Evolutionary conservation across 1,140 invertebrate species (phyloP).

Genomic region (Zaprionus ornatus): DNA sequence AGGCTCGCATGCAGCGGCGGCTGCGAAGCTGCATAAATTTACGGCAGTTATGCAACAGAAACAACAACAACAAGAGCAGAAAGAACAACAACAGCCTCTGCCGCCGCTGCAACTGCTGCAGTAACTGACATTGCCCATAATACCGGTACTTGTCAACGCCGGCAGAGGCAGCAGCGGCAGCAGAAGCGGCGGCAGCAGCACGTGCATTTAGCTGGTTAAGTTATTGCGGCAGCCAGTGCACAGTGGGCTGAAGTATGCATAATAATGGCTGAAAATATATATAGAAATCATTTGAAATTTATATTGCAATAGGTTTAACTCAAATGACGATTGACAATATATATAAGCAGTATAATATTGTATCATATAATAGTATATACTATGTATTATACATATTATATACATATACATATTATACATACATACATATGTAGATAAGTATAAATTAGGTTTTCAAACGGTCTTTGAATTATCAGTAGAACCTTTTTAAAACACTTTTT

Average conservation of each 20-base stretch:
- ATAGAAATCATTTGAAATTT: background rate
- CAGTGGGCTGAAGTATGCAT: slow-evolving; percentile 34
- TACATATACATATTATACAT: background rate
- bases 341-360: background rate
- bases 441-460: too few species aligned
- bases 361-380: background rate
- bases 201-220: slow-evolving; percentile 71
- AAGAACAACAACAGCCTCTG: background rate
- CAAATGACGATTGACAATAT: background rate
- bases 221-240: slow-evolving; percentile 62
- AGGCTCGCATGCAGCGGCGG: slow-evolving; percentile 2
- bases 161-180: slow-evolving; percentile 10
- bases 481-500: background rate
- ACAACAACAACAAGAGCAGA: background rate
- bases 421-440: too few species aligned
- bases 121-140: slow-evolving; percentile 55
- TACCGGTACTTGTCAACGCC: slow-evolving; percentile 75
- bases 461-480: background rate
- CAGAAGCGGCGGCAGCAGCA: slow-evolving; percentile 43
- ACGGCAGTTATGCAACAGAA: slow-evolving; percentile 52
- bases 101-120: slow-evolving; percentile 26
- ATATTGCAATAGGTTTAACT: background rate
- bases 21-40: slow-evolving; percentile 51
- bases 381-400: too few species aligned
- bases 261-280: background rate